Evolutionary conservation across 2,797 vertebrate species (phyloP).

Genomic region (Cryptoblepharus egeriae): DNA sequence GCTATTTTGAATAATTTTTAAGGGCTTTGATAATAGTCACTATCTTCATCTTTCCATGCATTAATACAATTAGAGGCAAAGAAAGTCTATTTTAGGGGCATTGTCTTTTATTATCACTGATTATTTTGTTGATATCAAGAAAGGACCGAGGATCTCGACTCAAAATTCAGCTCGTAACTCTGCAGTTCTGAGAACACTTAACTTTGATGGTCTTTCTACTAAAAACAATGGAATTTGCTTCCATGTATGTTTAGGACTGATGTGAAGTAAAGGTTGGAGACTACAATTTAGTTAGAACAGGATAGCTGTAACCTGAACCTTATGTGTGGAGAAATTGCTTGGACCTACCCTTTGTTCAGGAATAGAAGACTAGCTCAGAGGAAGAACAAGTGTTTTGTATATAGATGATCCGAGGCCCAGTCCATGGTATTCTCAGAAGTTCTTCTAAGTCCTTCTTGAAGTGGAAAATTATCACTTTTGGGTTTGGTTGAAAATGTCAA

Average conservation of each 20-base stretch:
- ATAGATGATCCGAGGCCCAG: no score
- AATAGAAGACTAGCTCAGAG: no score
- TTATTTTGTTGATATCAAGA: slow-evolving; percentile 13
- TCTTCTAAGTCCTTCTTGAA: no score
- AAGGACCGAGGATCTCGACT: background rate
- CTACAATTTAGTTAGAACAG: slow-evolving; percentile 4
- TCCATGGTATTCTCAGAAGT: no score
- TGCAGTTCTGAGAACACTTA: background rate
- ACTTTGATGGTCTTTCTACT: background rate
- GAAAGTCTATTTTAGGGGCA: slow-evolving; percentile 14
- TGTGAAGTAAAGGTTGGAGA: background rate
- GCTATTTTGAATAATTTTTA: slow-evolving; percentile 44
- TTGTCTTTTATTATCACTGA: slow-evolving; percentile 10
- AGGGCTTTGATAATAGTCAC: slow-evolving; percentile 45
- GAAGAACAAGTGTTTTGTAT: no score
- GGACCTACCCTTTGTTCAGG: background rate
- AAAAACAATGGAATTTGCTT: background rate
- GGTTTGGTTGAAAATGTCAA: no score
- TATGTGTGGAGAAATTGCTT: background rate
- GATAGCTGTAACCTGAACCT: background rate
- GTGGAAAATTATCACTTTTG: no score
- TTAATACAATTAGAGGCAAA: slow-evolving; percentile 44
- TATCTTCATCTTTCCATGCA: slow-evolving; percentile 31
- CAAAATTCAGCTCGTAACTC: slow-evolving; percentile 1
- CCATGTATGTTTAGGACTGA: background rate